Evolutionary conservation across 2,888 invertebrate species (phyloP), one percentile per base, ranked within the genome.

Genomic region (Hedya salicella): DNA sequence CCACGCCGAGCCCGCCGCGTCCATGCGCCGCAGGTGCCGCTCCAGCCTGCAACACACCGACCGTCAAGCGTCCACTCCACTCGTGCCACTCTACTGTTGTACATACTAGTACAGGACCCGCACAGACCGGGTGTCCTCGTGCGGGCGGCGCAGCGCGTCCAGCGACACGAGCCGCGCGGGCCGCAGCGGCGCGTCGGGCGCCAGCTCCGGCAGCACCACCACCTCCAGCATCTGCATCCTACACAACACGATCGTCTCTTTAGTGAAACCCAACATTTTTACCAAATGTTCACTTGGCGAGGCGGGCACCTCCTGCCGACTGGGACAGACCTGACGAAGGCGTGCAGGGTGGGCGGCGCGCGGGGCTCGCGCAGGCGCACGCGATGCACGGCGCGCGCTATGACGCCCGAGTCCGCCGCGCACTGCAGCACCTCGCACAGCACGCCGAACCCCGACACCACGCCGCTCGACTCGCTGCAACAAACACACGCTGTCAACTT

Each of bases 1-100:
- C 92, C 92, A 92, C 67, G 90, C 81, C 67, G 91, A 87, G 61
- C 79, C 70, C 69, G 81, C 78, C 72, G 92, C 89, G 77, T 91
- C 90, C 80, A 86, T 70, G 39, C 70, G 46, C 61, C 83, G 86
- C 76, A 81, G 71, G 40, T 70, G 73, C 50, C 69, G 67, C 63
- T 74, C 72, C 70, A 70, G 19, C 56, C 82, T 80, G 75, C 60
- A 32, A 36, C 36, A 36, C 11, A 11, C 3, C 25, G 6, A 3
- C 3, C 25, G 25, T 25, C 25, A 25, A 6, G 3, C 25, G 25
- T 6, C 3, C 25, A 25, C 25, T 4, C 25, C 25, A 25, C 25
- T 4, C 25, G 25, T 4, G 25, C 3, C 25, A 25, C 25, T n/a
- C n/a, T n/a, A n/a, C n/a, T n/a, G n/a, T n/a, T n/a, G n/a, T n/a